Conservation (phyloP, 2,113 vertebrate genomes). For the Archocentrus centrarchus region DNA sequence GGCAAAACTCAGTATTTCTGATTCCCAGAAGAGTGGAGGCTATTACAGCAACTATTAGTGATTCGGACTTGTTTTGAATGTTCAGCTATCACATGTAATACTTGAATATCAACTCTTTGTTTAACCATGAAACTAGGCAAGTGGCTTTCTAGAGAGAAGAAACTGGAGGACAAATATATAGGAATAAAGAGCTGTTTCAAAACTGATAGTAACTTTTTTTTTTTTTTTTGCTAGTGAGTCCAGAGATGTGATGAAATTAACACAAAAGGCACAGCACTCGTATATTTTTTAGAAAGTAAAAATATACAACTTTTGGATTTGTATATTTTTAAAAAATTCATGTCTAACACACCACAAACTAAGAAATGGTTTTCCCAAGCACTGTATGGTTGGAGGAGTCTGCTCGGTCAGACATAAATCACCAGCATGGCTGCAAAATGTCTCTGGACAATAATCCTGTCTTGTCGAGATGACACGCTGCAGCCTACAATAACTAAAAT, state of each 20-base stretch:
- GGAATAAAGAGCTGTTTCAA: neutral
- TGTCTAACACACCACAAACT: neutral
- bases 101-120: neutral
- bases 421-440: neutral
- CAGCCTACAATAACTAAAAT: neutral
- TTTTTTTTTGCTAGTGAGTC: too few relatives aligned
- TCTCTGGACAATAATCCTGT: slow-evolving; percentile 5
- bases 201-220: neutral
- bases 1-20: neutral
- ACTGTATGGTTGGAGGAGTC: neutral
- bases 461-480: neutral
- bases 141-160: neutral
- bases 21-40: neutral
- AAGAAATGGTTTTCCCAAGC: neutral
- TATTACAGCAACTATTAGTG: slow-evolving; percentile 1
- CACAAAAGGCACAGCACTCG: too few relatives aligned
- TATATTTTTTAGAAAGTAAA: neutral
- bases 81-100: too few relatives aligned
- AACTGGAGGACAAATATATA: neutral
- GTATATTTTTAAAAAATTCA: neutral
- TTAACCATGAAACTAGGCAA: neutral
- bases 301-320: neutral
- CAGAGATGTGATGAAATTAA: too few relatives aligned
- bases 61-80: neutral
- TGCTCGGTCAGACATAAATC: neutral